Conservation (phyloP, 2,888 invertebrate species). For the Archips xylosteana region DNA sequence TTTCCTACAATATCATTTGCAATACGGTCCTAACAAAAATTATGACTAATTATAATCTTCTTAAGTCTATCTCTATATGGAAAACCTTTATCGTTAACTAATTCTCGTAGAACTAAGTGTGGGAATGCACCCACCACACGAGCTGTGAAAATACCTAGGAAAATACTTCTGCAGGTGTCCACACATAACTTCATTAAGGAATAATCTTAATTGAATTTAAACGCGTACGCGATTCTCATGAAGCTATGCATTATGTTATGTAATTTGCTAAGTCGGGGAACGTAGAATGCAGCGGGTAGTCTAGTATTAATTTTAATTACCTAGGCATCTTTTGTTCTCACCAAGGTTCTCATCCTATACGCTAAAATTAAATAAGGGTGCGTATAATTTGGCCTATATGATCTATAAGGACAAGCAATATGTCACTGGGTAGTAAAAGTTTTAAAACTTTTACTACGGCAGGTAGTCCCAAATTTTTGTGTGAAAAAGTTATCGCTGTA, state of each 20-base stretch:
- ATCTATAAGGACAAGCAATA: no score
- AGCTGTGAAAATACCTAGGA: background rate
- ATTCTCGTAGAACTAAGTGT: background rate
- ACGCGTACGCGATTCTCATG: background rate
- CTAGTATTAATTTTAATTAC: background rate
- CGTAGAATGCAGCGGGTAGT: background rate
- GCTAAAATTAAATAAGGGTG: no score
- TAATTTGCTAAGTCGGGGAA: background rate
- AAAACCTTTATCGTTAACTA: background rate
- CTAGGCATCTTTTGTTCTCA: background rate
- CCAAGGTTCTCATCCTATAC: background rate
- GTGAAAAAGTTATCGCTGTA: no score
- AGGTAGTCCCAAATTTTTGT: no score
- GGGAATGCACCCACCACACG: background rate
- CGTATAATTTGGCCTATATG: no score
- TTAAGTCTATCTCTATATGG: no score
- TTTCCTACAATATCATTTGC: no score
- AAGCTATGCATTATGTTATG: background rate
- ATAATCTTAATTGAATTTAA: slow-evolving; percentile 12
- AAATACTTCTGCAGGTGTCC: slow-evolving; percentile 3
- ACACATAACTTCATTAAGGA: slow-evolving; percentile 6
- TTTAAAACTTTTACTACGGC: no score
- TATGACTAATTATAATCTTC: no score
- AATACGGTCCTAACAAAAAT: no score
- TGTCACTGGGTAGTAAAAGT: no score